Conservation (phyloP, 2,113 vertebrate species). For the Ageneiosus marmoratus region DNA sequence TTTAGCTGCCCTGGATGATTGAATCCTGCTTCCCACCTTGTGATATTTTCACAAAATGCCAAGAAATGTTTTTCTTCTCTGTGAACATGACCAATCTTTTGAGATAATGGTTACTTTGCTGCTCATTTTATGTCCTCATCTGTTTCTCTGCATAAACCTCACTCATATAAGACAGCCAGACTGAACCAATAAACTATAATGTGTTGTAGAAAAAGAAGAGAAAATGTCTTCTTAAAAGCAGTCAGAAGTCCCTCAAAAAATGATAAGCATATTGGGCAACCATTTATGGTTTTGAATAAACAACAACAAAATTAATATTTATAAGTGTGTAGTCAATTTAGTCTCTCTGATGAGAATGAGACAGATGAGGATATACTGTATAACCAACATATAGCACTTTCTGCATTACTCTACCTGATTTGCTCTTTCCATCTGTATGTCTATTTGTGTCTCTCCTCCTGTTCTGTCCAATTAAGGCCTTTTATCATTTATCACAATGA, state of each 20-base stretch:
- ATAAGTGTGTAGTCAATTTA: neutral
- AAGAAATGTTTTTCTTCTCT: neutral
- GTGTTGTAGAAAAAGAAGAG: neutral
- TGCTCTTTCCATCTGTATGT: neutral
- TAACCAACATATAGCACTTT: neutral
- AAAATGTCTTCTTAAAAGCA: neutral
- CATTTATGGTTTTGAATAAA: too few species aligned
- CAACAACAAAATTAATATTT: rapidly evolving
- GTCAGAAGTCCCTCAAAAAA: neutral
- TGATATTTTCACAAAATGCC: constrained; percentile 36
- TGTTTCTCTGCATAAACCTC: neutral
- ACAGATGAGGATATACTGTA: neutral
- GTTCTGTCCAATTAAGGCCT: neutral
- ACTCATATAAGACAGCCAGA: neutral
- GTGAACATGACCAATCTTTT: constrained; percentile 11
- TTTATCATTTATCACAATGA: neutral
- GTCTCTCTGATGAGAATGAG: too few species aligned
- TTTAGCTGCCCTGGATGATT: constrained; percentile 11
- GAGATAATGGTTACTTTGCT: constrained; percentile 28
- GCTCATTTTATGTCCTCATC: neutral
- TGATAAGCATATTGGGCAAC: neutral
- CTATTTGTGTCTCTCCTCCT: too few species aligned
- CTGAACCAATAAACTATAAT: constrained; percentile 1
- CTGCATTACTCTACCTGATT: neutral
- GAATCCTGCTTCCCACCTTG: constrained; percentile 23